Conservation (phyloP, 2,113 vertebrate species). For the Paralichthys olivaceus region DNA sequence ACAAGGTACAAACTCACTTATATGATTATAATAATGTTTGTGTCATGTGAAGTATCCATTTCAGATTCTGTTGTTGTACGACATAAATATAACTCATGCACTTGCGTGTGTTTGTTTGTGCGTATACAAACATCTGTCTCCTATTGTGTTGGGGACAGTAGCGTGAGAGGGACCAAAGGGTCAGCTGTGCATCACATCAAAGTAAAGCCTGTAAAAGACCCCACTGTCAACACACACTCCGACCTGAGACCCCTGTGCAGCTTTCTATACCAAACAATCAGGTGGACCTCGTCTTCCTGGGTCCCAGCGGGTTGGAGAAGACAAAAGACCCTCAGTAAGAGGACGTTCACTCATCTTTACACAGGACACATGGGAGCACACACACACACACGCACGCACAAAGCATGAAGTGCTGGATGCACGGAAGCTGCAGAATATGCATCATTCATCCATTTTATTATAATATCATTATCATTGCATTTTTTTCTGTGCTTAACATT, state of each 20-base stretch:
- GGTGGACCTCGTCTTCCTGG: constrained; percentile 42
- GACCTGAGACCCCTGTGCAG: constrained; percentile 6
- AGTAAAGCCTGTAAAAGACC: constrained; percentile 50
- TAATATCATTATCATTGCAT: too few species aligned
- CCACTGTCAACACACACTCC: constrained; percentile 22
- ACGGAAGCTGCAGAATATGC: too few species aligned
- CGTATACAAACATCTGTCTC: constrained; percentile 44
- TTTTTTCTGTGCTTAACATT: too few species aligned
- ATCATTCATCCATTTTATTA: too few species aligned
- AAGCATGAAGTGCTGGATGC: too few species aligned
- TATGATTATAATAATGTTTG: background rate
- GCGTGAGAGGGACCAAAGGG: constrained; percentile 61
- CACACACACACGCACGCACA: constrained; percentile 3
- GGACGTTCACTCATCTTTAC: constrained; percentile 46
- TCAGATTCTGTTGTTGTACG: background rate
- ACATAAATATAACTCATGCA: background rate
- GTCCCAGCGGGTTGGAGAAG: constrained; percentile 45
- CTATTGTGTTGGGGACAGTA: constrained; percentile 68
- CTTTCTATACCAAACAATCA: constrained; percentile 51
- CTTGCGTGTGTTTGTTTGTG: constrained; percentile 6
- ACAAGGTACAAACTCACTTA: background rate
- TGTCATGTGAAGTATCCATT: background rate
- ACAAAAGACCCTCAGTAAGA: constrained; percentile 70
- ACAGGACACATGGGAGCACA: background rate
- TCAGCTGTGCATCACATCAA: constrained; percentile 72